phyloP scores from a whole-genome alignment of 2,888 invertebrate genomes.

The Biston betularia region DNA sequence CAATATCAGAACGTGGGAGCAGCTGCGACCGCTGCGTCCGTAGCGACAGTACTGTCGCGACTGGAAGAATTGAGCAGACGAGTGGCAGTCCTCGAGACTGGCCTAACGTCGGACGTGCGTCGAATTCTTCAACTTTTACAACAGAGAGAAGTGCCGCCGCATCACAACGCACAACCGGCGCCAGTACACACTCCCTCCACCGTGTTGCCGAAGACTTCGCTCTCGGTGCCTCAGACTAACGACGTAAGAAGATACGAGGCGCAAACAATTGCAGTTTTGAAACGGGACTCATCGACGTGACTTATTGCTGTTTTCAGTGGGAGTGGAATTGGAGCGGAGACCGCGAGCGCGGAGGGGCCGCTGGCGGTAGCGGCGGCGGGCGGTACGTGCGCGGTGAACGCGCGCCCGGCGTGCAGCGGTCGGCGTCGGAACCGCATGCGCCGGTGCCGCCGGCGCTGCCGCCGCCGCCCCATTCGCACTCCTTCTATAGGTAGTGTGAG shows the following conservation, averaged over 20 bases:
- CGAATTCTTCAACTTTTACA: slow-evolving; percentile 89
- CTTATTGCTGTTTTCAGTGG: slow-evolving; percentile 60
- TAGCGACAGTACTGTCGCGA: slow-evolving; percentile 87
- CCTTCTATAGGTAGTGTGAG: slow-evolving; percentile 85
- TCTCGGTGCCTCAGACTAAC: slow-evolving; percentile 76
- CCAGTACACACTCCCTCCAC: slow-evolving; percentile 74
- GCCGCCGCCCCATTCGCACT: slow-evolving; percentile 84
- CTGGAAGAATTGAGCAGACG: slow-evolving; percentile 90
- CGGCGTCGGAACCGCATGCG: slow-evolving; percentile 87
- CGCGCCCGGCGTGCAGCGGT: slow-evolving; percentile 85
- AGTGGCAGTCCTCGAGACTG: slow-evolving; percentile 90
- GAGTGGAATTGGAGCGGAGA: slow-evolving; percentile 79
- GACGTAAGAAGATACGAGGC: slow-evolving; percentile 55
- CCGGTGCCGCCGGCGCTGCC: slow-evolving; percentile 81
- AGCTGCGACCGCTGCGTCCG: slow-evolving; percentile 71
- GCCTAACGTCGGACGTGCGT: slow-evolving; percentile 91
- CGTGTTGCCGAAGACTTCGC: slow-evolving; percentile 73
- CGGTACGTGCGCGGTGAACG: slow-evolving; percentile 67
- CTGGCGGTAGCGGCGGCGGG: slow-evolving; percentile 44
- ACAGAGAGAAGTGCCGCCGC: slow-evolving; percentile 66
- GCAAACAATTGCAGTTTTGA: background rate
- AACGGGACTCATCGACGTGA: slow-evolving; percentile 4
- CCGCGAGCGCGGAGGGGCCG: slow-evolving; percentile 54
- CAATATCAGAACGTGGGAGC: slow-evolving; percentile 81
- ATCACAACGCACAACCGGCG: slow-evolving; percentile 61